Conservation (phyloP, 2,888 invertebrate species). For the Quadriops clusia region DNA sequence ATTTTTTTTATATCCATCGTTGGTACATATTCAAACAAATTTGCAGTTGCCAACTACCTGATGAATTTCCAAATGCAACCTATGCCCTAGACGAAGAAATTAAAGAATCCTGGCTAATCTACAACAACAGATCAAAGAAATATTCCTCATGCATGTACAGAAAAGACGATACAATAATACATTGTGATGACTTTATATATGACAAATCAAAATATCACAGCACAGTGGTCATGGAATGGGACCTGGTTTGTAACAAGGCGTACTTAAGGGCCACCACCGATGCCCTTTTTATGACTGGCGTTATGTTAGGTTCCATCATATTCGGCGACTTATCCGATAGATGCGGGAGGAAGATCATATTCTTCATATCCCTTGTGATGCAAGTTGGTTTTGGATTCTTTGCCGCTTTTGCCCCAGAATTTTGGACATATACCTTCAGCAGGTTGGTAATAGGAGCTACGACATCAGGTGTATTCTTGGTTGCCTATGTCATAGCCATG, state of each 20-base stretch:
- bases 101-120: slow-evolving; percentile 43
- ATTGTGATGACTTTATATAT: slow-evolving; percentile 48
- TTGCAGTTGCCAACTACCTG: slow-evolving; percentile 47
- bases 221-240: slow-evolving; percentile 57
- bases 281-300: slow-evolving; percentile 59
- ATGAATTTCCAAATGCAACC: slow-evolving; percentile 41
- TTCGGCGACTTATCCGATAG: slow-evolving; percentile 64
- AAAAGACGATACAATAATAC: slow-evolving; percentile 33
- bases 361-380: slow-evolving; percentile 57
- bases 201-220: slow-evolving; percentile 47
- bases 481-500: slow-evolving; percentile 63
- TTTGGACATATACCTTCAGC: slow-evolving; percentile 51
- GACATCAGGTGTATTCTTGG: slow-evolving; percentile 65
- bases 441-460: slow-evolving; percentile 59
- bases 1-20: no score
- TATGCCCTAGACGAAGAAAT: slow-evolving; percentile 37
- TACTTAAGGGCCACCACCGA: slow-evolving; percentile 54
- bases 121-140: slow-evolving; percentile 35
- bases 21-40: no score
- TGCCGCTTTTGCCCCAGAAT: slow-evolving; percentile 56
- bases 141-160: slow-evolving; percentile 44
- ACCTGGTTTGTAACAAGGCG: slow-evolving; percentile 52
- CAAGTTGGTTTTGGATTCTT: slow-evolving; percentile 56
- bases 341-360: slow-evolving; percentile 58
- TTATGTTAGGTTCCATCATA: slow-evolving; percentile 57